Evolutionary conservation across 2,888 invertebrate species (phyloP), one percentile per base, ranked within the genome.

Genomic region (Pseudoips prasinana): DNA sequence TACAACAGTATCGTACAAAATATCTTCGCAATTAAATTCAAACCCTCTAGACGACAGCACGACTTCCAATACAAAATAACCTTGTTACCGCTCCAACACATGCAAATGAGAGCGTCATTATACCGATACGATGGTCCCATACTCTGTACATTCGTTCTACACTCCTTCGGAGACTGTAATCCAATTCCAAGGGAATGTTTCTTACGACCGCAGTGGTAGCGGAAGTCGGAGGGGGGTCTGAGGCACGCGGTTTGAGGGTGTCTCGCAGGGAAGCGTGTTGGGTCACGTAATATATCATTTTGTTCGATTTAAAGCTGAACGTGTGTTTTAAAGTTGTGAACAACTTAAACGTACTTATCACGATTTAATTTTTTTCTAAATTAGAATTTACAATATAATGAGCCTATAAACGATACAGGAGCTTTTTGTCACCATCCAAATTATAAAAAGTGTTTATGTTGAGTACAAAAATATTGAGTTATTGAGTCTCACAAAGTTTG

Each of bases 181-280:
- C 66, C 68, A 77, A 80, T 78, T 66, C 65, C 58, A 47, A 59
- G 62, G 61, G 63, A 74, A 76, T 73, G 71, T 68, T 74, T 73
- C 70, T 72, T 69, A 67, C 65, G 62, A 71, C 73, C 71, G 64
- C 73, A 67, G 53, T 69, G 59, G 59, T 63, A 67, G 63, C 70
- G 71, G 73, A 74, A 72, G 63, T 66, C 56, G 59, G 62, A 46
- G 58, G 61, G 64, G 56, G 54, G 28, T 54, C 39, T 51, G 41
- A 47, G 61, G 58, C 52, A 63, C 59, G 67, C 49, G 64, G 64
- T 68, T 48, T 58, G 53, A 46, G 52, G 58, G 64, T 45, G 63
- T 69, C 56, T 61, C 68, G 33, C 69, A 72, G 63, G 74, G 73
- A 55, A 51, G 55, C 46, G 50, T 55, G 46, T 52, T 70, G 43